Evolutionary conservation across 2,888 invertebrate genomes (phyloP).

Genomic region (Poecilus cupreus): DNA sequence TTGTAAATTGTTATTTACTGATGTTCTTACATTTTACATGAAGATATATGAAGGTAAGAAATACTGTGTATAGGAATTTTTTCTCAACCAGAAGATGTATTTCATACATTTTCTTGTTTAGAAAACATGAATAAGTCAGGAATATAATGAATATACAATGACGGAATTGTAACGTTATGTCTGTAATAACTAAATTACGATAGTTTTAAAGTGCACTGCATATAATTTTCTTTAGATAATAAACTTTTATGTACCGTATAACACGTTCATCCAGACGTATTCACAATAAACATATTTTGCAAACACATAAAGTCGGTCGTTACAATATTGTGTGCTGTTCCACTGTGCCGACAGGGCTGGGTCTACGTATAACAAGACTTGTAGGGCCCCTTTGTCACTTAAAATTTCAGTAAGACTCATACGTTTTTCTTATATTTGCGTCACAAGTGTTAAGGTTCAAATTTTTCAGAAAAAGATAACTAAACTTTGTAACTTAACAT

Average conservation of each 20-base stretch:
- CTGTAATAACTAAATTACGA: slow-evolving; percentile 16
- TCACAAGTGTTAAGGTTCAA: too few relatives aligned
- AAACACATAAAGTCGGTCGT: slow-evolving; percentile 9
- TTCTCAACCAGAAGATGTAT: neutral
- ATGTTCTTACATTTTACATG: neutral
- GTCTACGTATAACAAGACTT: too few relatives aligned
- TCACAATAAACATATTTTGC: slow-evolving; percentile 18
- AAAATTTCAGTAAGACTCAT: too few relatives aligned
- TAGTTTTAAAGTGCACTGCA: slow-evolving; percentile 23
- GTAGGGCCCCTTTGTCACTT: too few relatives aligned
- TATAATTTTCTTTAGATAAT: slow-evolving; percentile 33
- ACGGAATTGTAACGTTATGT: slow-evolving; percentile 9
- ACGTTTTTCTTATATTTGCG: too few relatives aligned
- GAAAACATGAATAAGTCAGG: neutral
- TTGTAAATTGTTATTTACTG: neutral
- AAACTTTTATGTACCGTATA: slow-evolving; percentile 23
- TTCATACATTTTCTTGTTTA: neutral
- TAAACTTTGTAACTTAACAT: too few relatives aligned
- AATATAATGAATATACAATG: neutral
- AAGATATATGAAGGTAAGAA: neutral
- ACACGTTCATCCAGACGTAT: slow-evolving; percentile 30
- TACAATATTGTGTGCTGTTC: neutral
- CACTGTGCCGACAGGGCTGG: neutral
- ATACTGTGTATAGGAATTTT: neutral
- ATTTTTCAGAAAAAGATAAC: too few relatives aligned